Evolutionary conservation across 2,113 vertebrate genomes (phyloP).

Genomic region (Orycteropus afer): DNA sequence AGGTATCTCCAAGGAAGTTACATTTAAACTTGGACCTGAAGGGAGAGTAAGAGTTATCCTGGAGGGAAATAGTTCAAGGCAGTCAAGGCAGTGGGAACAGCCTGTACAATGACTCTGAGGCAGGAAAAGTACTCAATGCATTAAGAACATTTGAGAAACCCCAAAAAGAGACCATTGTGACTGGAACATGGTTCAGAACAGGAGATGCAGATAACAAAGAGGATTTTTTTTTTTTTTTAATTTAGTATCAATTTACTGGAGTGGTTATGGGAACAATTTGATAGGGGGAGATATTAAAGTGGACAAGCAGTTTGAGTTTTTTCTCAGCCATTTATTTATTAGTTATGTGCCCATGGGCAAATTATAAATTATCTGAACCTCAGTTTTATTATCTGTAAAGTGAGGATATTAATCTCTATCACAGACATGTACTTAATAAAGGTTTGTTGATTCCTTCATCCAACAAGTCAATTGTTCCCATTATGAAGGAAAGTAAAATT

Average conservation of each 20-base stretch:
- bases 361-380: not conserved
- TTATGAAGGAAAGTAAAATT: not conserved
- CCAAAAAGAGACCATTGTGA: not conserved
- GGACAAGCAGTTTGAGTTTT: not conserved
- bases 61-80: not conserved
- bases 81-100: not conserved
- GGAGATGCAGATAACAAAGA: not conserved
- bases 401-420: not conserved
- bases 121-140: not conserved
- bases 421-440: not conserved
- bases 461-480: not conserved
- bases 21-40: not conserved
- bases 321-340: not conserved
- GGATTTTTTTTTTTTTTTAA: not conserved
- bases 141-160: not conserved
- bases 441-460: not conserved
- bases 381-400: not conserved
- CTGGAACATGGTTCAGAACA: not conserved
- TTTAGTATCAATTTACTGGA: not conserved
- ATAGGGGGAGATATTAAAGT: not conserved
- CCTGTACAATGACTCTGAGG: not conserved
- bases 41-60: not conserved
- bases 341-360: not conserved
- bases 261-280: not conserved
- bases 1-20: not conserved